Evolutionary conservation across 1,140 invertebrate genomes (phyloP), one percentile per base, ranked within the genome.

Genomic region (Streblospio benedicti): DNA sequence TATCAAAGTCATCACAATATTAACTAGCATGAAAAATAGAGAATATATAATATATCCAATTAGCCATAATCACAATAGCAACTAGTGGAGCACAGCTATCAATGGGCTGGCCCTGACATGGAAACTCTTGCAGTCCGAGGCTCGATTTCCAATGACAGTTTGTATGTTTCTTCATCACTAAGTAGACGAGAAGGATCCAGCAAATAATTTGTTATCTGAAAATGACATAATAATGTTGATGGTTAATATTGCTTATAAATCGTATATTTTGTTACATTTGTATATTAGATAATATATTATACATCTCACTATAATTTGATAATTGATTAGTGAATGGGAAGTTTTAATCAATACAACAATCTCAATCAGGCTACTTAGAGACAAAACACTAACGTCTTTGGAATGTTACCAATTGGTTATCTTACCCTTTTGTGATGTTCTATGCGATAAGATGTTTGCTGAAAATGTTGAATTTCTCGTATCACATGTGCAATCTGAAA

Each of bases 371-470:
- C n/a, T n/a, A n/a, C n/a, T n/a, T n/a, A n/a, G n/a, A n/a, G n/a
- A n/a, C n/a, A n/a, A n/a, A n/a, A n/a, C n/a, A n/a, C n/a, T n/a
- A n/a, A n/a, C n/a, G n/a, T n/a, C n/a, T n/a, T n/a, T n/a, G n/a
- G n/a, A n/a, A n/a, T n/a, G n/a, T n/a, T n/a, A n/a, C n/a, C n/a
- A n/a, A n/a, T n/a, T n/a, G n/a, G n/a, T 43, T 14, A 52, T 61
- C 64, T 72, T 68, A 90, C 89, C 79, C 89, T 88, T 31, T 83
- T 80, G 59, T 88, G 89, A 61, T 87, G 82, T 68, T 91, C 88
- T 60, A 94, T 93, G 77, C 90, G 92, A 73, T 94, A 95, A 0
- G 89, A 87, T 3, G 89, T 93, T 75, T 93, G 89, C 72, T 95
- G 92, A 74, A 91, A 93, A 65, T 91, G 87, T 43, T 89, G 82